Conservation (phyloP, 2,797 vertebrate species). For the Limosa lapponica region DNA sequence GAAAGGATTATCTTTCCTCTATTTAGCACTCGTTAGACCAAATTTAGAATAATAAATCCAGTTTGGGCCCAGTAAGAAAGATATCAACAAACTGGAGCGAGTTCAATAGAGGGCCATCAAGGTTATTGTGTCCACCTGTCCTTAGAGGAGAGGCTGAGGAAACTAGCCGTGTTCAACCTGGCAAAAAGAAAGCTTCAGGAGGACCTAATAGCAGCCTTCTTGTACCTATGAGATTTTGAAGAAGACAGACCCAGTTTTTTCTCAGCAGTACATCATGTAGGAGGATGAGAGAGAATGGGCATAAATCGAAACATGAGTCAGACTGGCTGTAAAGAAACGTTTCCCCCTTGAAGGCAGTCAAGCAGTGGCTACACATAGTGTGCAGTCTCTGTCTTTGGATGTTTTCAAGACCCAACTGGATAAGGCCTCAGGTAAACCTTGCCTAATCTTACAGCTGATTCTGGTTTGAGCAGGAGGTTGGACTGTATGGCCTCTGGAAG, state of each 20-base stretch:
- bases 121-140: not conserved
- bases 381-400: not conserved
- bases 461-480: not conserved
- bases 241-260: not conserved
- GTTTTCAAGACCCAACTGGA: not conserved
- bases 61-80: not conserved
- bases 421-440: not conserved
- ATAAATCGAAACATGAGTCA: not conserved
- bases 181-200: not conserved
- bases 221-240: not conserved
- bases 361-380: not conserved
- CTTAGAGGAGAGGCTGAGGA: not conserved
- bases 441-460: not conserved
- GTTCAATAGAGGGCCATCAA: not conserved
- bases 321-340: not conserved
- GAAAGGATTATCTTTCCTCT: not conserved
- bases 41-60: not conserved
- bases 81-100: not conserved
- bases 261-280: not conserved
- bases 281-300: not conserved
- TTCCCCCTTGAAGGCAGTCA: not conserved
- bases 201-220: not conserved
- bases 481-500: not conserved
- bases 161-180: not conserved
- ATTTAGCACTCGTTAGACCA: not conserved